Evolutionary conservation across 30 jellyfish, hydroid and myxozoan species (phyloP).

Genomic region (Turritopsis dohrnii): DNA sequence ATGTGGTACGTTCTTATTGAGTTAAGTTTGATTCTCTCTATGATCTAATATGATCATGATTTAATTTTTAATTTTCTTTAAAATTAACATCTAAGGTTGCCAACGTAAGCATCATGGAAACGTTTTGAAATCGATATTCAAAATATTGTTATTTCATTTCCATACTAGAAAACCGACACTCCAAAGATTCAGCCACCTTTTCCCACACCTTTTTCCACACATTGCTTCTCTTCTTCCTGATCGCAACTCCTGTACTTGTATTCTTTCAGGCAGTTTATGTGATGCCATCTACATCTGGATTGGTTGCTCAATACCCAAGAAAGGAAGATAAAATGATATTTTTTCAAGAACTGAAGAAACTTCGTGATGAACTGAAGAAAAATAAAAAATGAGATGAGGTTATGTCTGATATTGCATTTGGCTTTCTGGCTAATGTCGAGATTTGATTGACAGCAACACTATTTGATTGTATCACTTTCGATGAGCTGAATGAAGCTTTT

Average conservation of each 20-base stretch:
- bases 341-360: slow-evolving; percentile 51
- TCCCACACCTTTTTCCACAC: background rate
- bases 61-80: background rate
- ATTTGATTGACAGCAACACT: too few relatives aligned
- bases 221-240: background rate
- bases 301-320: slow-evolving; percentile 80
- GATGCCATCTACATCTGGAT: slow-evolving; percentile 98
- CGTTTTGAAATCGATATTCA: too few relatives aligned
- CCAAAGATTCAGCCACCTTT: too few relatives aligned
- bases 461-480: too few relatives aligned
- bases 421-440: too few relatives aligned
- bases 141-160: too few relatives aligned
- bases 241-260: background rate
- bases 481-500: too few relatives aligned
- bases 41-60: background rate
- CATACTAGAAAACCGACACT: too few relatives aligned
- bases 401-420: too few relatives aligned
- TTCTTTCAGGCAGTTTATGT: slow-evolving; percentile 66
- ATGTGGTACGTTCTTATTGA: slow-evolving; percentile 9
- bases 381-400: background rate
- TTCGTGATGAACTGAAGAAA: slow-evolving; percentile 46
- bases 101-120: too few relatives aligned
- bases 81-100: too few relatives aligned
- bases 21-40: background rate
- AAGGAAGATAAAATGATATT: slow-evolving; percentile 69